Conservation (phyloP, 2,113 vertebrate genomes). For the Brachypodius melanocephalos region DNA sequence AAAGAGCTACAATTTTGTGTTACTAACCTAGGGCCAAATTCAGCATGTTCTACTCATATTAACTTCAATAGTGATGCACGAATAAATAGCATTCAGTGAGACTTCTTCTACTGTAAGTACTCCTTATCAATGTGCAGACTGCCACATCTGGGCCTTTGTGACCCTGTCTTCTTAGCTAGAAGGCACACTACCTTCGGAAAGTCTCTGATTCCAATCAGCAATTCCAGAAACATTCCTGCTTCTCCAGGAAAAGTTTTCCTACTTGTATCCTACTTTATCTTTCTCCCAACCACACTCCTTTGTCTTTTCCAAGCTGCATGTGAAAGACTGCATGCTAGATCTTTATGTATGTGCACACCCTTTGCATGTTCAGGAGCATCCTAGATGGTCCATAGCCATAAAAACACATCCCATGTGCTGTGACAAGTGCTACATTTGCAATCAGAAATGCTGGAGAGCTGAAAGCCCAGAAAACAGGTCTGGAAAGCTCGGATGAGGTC, state of each 20-base stretch:
- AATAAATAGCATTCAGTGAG: not conserved
- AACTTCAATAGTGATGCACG: not conserved
- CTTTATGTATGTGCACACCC: too few relatives aligned
- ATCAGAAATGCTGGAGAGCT: not conserved
- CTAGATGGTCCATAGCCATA: not conserved
- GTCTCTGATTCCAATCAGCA: not conserved
- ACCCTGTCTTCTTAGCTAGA: not conserved
- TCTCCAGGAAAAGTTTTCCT: not conserved
- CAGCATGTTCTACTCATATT: not conserved
- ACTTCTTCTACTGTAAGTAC: not conserved
- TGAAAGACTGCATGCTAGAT: not conserved
- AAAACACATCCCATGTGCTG: not conserved
- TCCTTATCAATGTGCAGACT: not conserved
- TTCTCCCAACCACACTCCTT: not conserved
- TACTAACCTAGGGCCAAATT: slow-evolving; percentile 6
- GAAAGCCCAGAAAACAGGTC: not conserved
- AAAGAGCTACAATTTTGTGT: not conserved
- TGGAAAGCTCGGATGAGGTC: not conserved
- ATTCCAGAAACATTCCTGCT: not conserved
- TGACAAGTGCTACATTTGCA: not conserved
- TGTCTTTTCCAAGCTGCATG: not conserved
- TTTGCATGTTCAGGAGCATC: not conserved
- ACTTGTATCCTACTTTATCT: not conserved
- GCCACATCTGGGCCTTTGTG: not conserved
- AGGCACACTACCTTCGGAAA: not conserved